These are phyloP conservation scores for Oenanthe oenanthe DNA, from an alignment of 2,113 vertebrate species.

Conservation along the genomic window DNA sequence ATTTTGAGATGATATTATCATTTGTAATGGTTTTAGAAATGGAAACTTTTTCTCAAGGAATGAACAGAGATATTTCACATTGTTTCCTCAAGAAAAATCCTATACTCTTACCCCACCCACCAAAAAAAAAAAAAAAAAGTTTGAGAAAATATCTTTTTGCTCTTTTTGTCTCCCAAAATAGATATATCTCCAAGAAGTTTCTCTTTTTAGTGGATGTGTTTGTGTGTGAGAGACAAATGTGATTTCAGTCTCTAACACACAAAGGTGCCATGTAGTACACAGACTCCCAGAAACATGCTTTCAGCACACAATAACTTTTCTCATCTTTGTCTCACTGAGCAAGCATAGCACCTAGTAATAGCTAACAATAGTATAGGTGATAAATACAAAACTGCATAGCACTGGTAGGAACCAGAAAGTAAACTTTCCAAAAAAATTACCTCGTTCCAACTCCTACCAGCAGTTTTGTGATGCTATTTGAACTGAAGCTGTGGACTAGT, in stretches of 20 bases:
- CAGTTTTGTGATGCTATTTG: background rate
- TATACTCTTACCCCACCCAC: accelerated
- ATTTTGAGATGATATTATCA: background rate
- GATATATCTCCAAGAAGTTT: background rate
- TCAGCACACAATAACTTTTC: background rate
- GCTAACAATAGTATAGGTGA: background rate
- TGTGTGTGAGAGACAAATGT: background rate
- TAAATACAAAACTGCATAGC: background rate
- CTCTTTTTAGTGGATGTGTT: background rate
- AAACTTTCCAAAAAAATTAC: background rate
- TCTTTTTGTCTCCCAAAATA: background rate
- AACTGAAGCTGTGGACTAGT: background rate
- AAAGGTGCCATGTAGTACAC: background rate
- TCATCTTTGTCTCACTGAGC: background rate
- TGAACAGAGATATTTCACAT: background rate
- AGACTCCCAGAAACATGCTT: background rate
- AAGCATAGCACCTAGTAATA: background rate
- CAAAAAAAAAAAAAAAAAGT: background rate
- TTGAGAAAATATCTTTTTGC: background rate
- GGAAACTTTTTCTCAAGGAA: background rate
- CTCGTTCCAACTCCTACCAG: background rate
- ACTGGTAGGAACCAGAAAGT: background rate
- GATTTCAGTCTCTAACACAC: background rate
- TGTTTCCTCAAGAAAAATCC: background rate
- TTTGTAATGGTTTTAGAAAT: background rate